These are phyloP conservation scores for Chloroceryle inda DNA, from an alignment of 2,797 vertebrate species.

Conservation along the genomic window DNA sequence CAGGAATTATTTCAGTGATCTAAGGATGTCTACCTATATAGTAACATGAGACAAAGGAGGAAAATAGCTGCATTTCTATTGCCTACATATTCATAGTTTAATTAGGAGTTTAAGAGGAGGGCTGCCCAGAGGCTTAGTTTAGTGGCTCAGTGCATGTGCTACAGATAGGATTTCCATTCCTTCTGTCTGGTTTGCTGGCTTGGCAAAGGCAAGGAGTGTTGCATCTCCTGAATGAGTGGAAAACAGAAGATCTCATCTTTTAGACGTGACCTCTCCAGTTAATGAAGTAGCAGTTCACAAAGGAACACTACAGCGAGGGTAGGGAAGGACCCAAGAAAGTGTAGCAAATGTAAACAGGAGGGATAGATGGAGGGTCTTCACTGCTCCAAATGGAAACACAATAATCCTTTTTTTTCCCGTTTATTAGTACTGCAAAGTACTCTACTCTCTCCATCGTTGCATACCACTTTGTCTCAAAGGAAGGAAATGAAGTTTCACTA, in stretches of 20 bases:
- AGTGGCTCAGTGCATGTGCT: not conserved
- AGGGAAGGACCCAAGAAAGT: not conserved
- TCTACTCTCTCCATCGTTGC: not conserved
- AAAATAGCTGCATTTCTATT: not conserved
- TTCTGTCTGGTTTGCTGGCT: conserved; percentile 47
- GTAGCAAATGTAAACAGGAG: not conserved
- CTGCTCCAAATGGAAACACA: not conserved
- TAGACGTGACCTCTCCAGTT: not conserved
- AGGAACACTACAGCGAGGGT: not conserved
- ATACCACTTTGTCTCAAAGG: not conserved
- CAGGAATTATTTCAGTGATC: not conserved
- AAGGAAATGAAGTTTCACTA: not conserved
- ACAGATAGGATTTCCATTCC: conserved; percentile 52
- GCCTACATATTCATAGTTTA: not conserved
- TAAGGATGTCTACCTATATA: not conserved
- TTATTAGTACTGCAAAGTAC: not conserved
- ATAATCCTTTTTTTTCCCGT: not conserved
- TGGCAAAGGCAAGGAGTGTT: conserved; percentile 8
- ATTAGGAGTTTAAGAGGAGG: not conserved
- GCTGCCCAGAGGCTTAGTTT: not conserved
- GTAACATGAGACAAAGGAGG: not conserved
- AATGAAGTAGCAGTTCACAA: not conserved
- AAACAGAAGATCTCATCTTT: conserved; percentile 16
- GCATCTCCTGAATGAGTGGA: conserved; percentile 20
- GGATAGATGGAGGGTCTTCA: not conserved